A percentile compares a stretch with the other conserved stretches of the same genome.
These are phyloP conservation scores for Neodon shergylaensis DNA, from an alignment of 2,113 vertebrate species.

Conservation along the genomic window DNA sequence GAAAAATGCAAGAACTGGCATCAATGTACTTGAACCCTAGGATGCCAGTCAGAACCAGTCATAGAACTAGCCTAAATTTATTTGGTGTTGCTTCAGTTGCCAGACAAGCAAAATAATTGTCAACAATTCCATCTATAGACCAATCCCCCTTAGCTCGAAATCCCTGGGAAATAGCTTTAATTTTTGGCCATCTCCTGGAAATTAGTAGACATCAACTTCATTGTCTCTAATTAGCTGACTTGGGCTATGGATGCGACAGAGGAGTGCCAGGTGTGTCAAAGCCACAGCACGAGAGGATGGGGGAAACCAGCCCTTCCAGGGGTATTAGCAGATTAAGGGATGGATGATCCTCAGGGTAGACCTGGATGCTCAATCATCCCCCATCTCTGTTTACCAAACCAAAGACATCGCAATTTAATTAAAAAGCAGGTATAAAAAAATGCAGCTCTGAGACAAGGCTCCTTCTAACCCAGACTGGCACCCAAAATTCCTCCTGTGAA, in stretches of 20 bases:
- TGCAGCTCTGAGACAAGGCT: neutral
- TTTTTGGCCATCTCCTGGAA: neutral
- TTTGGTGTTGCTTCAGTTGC: neutral
- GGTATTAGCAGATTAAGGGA: neutral
- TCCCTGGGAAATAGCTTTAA: neutral
- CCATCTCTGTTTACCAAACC: neutral
- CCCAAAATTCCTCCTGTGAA: neutral
- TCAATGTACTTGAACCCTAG: neutral
- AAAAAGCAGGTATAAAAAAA: constrained; percentile 26
- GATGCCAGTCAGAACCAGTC: neutral
- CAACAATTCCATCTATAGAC: neutral
- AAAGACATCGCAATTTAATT: constrained; percentile 22
- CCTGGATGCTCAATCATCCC: neutral
- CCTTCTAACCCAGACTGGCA: neutral
- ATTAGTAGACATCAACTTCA: neutral
- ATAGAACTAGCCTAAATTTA: neutral
- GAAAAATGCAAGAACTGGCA: neutral
- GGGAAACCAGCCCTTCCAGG: neutral
- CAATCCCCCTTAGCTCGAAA: neutral
- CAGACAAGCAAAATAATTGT: neutral
- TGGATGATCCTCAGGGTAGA: neutral
- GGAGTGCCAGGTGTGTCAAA: neutral
- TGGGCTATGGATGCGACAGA: neutral
- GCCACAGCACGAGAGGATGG: neutral
- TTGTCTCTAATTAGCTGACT: constrained; percentile 6